Percentiles rank a stretch among this genome's conserved stretches.
phyloP scores from a whole-genome alignment of 1,140 invertebrate species.

The Reticulitermes speratus region DNA sequence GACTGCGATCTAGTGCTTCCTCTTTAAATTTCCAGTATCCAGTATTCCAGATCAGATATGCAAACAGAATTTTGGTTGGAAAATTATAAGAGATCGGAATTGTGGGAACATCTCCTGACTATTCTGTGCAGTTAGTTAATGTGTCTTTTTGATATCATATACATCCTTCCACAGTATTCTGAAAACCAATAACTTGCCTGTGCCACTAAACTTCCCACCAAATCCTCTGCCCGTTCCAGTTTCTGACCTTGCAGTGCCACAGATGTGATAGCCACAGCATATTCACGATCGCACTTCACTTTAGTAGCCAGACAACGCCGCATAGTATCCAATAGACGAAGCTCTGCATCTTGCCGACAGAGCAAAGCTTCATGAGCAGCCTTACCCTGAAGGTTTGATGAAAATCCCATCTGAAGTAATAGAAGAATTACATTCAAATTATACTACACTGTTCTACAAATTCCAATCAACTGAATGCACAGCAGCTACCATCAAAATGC shows the following conservation, averaged over 20 bases:
- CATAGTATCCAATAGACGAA: conserved; percentile 86
- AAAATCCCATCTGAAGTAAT: conserved; percentile 73
- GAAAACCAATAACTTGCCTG: conserved; percentile 42
- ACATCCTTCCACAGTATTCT: not conserved
- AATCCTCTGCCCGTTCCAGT: conserved; percentile 74
- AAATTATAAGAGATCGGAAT: too few species aligned
- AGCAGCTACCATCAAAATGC: too few species aligned
- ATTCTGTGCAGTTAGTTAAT: too few species aligned
- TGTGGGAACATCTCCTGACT: too few species aligned
- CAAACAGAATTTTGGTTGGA: too few species aligned
- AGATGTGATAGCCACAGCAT: conserved; percentile 75
- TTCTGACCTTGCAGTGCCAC: conserved; percentile 80
- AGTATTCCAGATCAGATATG: too few species aligned
- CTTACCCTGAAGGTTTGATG: conserved; percentile 75
- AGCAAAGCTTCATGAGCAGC: conserved; percentile 78
- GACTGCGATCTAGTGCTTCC: too few species aligned
- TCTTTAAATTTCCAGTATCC: too few species aligned
- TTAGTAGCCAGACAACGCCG: conserved; percentile 78
- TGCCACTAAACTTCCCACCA: conserved; percentile 63
- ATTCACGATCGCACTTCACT: conserved; percentile 88
- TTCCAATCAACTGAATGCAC: too few species aligned
- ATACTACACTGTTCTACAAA: too few species aligned
- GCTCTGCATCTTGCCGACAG: conserved; percentile 84
- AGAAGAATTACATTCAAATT: too few species aligned
- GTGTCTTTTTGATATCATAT: too few species aligned